Evolutionary conservation across 2,888 invertebrate genomes (phyloP), one percentile per base, ranked within the genome.

Genomic region (Sturmia bella): DNA sequence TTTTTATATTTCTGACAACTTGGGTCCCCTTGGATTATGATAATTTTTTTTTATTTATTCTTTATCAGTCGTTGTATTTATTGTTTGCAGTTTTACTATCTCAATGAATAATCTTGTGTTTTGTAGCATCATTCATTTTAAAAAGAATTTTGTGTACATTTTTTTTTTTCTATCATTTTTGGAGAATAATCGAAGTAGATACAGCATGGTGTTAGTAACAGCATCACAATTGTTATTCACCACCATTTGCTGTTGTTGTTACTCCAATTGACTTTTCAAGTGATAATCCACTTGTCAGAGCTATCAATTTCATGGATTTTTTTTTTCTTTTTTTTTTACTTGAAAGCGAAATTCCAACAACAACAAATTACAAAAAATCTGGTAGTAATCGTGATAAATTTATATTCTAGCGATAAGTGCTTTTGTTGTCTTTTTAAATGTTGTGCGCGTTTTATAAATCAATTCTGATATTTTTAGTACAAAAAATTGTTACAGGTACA

Each of bases 211-310:
- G 43, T 43, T 73, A 19, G 50, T 52, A 54, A 52, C 43, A 68
- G 50, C 52, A 68, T 66, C 41, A 56, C 12, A 39, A 48, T 73
- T 39, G 45, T 66, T 54, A 24, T 45, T 54, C 68, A 17, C n/a
- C 50, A 19, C 48, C 74, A 75, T 52, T 69, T 69, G 59, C 17
- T 59, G 48, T 24, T 45, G 17, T 21, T 64, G 24, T 39, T 39
- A 21, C 56, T 77, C 17, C 72, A 52, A 73, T 81, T 81, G 73
- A 77, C 81, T 81, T 81, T 81, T 77, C 77, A 81, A 81, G 81
- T 81, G 81, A 81, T 81, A 81, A 81, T 77, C 77, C 77, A 74
- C 81, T 81, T 81, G 81, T 81, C 81, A 81, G 12, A 24, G 80
- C 70, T 80, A 72, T 72, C 80, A 50, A 9, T 56, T 39, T 43